phyloP scores from a whole-genome alignment of 2,113 vertebrate species.

The Calyptomena viridis region DNA sequence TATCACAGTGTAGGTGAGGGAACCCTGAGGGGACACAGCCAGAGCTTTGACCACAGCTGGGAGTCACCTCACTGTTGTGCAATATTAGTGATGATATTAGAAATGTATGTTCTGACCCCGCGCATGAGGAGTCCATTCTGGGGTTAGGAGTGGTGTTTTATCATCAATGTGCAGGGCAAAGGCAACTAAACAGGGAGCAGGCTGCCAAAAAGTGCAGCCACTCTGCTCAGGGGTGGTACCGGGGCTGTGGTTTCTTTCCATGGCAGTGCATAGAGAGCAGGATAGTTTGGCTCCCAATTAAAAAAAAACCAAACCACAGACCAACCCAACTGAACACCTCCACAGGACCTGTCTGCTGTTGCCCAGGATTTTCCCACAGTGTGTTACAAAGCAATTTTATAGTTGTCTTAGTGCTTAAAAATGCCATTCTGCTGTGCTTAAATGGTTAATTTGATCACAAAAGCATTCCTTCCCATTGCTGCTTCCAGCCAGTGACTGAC shows the following conservation, averaged over 20 bases:
- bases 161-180: neutral
- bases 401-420: neutral
- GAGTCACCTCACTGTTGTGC: neutral
- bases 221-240: neutral
- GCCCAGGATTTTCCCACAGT: neutral
- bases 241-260: neutral
- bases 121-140: rapidly evolving
- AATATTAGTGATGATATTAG: too few species aligned
- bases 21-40: too few species aligned
- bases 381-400: neutral
- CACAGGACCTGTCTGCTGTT: neutral
- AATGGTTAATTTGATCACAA: neutral
- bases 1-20: neutral
- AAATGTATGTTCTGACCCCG: neutral
- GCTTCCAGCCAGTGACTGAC: neutral
- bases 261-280: neutral
- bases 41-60: neutral
- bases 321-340: rapidly evolving
- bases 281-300: neutral
- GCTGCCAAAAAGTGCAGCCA: neutral
- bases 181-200: neutral
- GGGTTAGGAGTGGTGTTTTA: neutral
- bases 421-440: neutral
- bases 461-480: neutral
- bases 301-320: neutral